Evolutionary conservation across 2,113 vertebrate genomes (phyloP), one percentile per base, ranked within the genome.

Genomic region (Struthidea cinerea): DNA sequence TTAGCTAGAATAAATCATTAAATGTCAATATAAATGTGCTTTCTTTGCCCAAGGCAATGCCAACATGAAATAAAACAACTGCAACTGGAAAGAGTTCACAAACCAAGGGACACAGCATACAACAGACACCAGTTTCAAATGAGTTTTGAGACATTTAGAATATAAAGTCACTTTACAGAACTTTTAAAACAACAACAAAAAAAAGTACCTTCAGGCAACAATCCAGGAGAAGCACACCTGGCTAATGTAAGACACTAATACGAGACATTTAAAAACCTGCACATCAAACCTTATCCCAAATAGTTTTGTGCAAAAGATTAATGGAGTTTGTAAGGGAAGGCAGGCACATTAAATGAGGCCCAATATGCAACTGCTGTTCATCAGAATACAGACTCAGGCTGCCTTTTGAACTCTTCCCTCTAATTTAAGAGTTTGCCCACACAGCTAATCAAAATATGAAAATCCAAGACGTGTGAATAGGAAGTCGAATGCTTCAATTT

Each of bases 361-460:
- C 73, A 65, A 91, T 65, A 89, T 26, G 7, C 77, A 80, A 60
- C 42, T 30, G 17, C 50, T 94, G 64, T 49, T 94, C 64, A 81
- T 44, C 56, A 65, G 56, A 85, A 90, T 6, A 85, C n/a, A 23
- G 5, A 69, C 81, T 91, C 71, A 9, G 74, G 53, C 75, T 95
- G 89, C 90, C 87, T 97, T 95, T 47, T 92, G 80, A 96, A 93
- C 83, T 84, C 74, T 77, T 93, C 61, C 65, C 81, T 95, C 77
- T 86, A 60, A 93, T 94, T 93, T 87, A 93, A 76, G 59, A 94
- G 76, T 93, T 95, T 93, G 74, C 93, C 90, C 93, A 95, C 93
- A 96, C 26, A 89, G 91, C 78, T 91, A 95, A 96, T 95, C 88
- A 93, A 95, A 95, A 95, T 96, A 96, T 74, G 74, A 92, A 87